Base-by-base conservation (phyloP, 2,797 vertebrate species). In the Cynodonichthys magdalenae region DNA sequence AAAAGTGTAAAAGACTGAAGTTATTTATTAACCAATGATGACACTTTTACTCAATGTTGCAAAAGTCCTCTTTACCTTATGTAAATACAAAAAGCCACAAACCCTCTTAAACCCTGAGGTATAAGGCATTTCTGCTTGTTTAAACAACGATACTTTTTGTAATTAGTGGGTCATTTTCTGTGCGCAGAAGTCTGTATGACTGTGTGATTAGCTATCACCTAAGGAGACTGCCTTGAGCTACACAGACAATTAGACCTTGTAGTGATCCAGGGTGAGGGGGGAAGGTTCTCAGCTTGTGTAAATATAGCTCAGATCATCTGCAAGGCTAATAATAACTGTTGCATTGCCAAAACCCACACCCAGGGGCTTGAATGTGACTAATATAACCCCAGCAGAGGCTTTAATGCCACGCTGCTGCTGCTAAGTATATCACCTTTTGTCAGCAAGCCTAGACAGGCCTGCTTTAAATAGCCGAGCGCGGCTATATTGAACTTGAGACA, bases 401-500 rank as follows among this genome's bases (percentile, higher is more conserved):
- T 93, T 93, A 91, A 91, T 91, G 93, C 87, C 61, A 82, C 68
- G 4, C 66, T 77, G 87, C 18, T 62, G 77, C 83, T 79, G 79
- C 81, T 79, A 93, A 92, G 87, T 93, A 81, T 94, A 94, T 93
- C 93, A 87, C 77, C 81, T 90, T 91, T 91, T 93, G 92, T 94
- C 92, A 91, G 85, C 78, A 59, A 80, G 90, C 90, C 91, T 71
- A 85, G 88, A 87, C 81, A 62, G 75, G 54, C 10, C 55, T 18
- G 66, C 92, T 74, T 79, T 93, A 94, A 94, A 94, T 93, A 92
- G 86, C 84, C 50, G 19, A 14, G 59, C 54, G 1, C 61, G 52
- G 87, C 92, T 92, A 90, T 92, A 93, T 92, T 93, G 90, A 94
- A 92, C 81, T 86, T 89, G 63, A 78, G 61, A 74, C 90, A 90